Conservation (phyloP, 1,140 invertebrate genomes). For the Drosophila tsacasi region DNA sequence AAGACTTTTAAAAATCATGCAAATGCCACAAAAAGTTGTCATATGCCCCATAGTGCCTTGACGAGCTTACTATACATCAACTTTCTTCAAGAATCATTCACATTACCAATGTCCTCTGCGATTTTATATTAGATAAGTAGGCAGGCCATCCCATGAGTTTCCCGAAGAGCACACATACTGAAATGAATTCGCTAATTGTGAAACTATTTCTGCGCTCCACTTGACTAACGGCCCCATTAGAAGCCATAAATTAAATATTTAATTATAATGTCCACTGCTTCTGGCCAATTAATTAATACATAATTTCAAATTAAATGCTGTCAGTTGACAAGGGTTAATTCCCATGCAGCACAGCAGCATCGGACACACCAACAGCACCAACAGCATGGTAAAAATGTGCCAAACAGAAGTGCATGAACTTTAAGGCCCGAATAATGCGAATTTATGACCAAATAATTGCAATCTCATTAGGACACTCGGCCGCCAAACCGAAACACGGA, state of each 20-base stretch:
- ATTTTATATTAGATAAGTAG: background rate
- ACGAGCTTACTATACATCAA: background rate
- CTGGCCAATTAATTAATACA: constrained; percentile 76
- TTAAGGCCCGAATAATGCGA: constrained; percentile 82
- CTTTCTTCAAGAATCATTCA: background rate
- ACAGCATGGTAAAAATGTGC: constrained; percentile 53
- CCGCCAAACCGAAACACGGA: constrained; percentile 56
- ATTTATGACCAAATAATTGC: constrained; percentile 85
- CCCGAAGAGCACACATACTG: background rate
- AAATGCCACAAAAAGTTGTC: no score
- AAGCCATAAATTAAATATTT: constrained; percentile 74
- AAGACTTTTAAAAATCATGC: no score
- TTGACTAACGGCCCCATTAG: constrained; percentile 60
- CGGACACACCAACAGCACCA: constrained; percentile 10
- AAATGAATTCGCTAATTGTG: constrained; percentile 1
- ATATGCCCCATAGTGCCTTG: no score
- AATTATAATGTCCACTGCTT: constrained; percentile 72
- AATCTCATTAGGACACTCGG: constrained; percentile 83
- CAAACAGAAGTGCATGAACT: constrained; percentile 66
- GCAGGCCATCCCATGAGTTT: background rate
- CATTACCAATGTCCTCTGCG: no score
- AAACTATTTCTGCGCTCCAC: constrained; percentile 5
- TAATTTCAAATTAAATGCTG: constrained; percentile 79
- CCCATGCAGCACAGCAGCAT: constrained; percentile 3
- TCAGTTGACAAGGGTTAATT: constrained; percentile 50